These are phyloP conservation scores for Drosophila teissieri DNA, from an alignment of 1,140 invertebrate species.

Conservation along the genomic window DNA sequence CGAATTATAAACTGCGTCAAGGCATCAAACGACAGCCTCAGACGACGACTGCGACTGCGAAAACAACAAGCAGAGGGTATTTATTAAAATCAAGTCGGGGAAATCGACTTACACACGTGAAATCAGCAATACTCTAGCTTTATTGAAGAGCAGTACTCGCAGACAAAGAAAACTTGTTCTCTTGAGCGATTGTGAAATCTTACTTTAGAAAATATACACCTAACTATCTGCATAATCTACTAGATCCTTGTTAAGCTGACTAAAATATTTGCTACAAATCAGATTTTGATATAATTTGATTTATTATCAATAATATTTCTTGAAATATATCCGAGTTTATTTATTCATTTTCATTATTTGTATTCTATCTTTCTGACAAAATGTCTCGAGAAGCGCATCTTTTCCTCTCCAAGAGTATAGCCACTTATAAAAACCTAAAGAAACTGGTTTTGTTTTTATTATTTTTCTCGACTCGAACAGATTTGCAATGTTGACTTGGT, in stretches of 20 bases:
- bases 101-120: constrained; percentile 24
- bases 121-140: constrained; percentile 27
- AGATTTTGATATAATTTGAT: no score
- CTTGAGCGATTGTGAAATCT: background rate
- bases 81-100: constrained; percentile 28
- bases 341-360: background rate
- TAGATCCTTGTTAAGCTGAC: no score
- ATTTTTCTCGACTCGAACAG: constrained; percentile 21
- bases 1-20: constrained; percentile 47
- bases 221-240: no score
- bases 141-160: background rate
- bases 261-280: no score
- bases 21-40: constrained; percentile 29
- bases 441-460: constrained; percentile 43
- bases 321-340: background rate
- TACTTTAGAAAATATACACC: background rate
- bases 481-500: constrained; percentile 49
- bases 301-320: no score
- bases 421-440: constrained; percentile 12
- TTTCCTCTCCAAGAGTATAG: constrained; percentile 15
- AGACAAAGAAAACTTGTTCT: background rate
- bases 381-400: background rate
- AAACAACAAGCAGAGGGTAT: constrained; percentile 22
- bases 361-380: background rate
- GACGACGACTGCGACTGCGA: background rate